phyloP scores from a whole-genome alignment of 2,888 invertebrate species.

The Ashinkailepas kermadecensis region DNA sequence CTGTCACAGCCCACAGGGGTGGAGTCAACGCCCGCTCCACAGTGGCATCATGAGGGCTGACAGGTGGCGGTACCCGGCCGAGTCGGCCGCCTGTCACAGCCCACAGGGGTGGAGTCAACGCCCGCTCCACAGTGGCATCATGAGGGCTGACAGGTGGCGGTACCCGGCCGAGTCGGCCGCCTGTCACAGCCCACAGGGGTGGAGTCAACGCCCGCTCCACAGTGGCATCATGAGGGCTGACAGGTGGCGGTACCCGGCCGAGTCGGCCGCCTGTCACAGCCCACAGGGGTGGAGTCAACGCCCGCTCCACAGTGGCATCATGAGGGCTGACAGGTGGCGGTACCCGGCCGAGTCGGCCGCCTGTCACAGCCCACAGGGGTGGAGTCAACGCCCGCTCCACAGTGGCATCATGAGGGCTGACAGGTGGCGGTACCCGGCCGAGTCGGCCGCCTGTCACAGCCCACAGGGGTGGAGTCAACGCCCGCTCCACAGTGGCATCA shows the following conservation, averaged over 20 bases:
- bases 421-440: too few relatives aligned
- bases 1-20: background rate
- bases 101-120: too few relatives aligned
- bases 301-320: background rate
- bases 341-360: too few relatives aligned
- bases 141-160: background rate
- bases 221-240: background rate
- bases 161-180: background rate
- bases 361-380: background rate
- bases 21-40: background rate
- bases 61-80: background rate
- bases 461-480: too few relatives aligned
- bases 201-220: background rate
- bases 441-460: background rate
- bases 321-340: too few relatives aligned
- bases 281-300: too few relatives aligned
- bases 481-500: background rate
- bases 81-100: background rate
- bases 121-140: background rate
- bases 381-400: background rate
- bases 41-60: background rate
- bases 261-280: background rate
- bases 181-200: background rate
- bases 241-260: too few relatives aligned
- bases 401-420: background rate